Base-by-base conservation (phyloP, 2,113 vertebrate genomes). In the Bujurquina vittata region DNA sequence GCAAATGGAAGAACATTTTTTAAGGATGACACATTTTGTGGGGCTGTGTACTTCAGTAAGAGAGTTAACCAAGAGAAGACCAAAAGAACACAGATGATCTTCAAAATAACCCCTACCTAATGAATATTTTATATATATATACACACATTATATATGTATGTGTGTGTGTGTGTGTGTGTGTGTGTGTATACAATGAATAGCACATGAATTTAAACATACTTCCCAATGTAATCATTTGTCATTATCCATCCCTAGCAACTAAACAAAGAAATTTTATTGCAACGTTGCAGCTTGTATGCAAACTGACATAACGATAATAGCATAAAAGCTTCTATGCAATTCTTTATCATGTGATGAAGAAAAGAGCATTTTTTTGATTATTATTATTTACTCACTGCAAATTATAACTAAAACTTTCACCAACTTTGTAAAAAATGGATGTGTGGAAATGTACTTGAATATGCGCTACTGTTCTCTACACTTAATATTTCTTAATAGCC, bases 1-100 rank as follows among this genome's bases (percentile, higher is more conserved):
- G 52, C 12, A 65, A 79, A 85, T 15, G 7, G 61, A 84, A 76
- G 61, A 75, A 7, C 57, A 59, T 88, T 77, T 91, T 87, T 87
- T 56, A 31, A 9, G 29, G 75, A 80, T 85, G 85, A 88, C 84
- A 73, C 72, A 58, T 56, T 75, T 31, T 18, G 33, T 65, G 65
- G n/a, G 55, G 14, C 37, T 84, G 55, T 46, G 69, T 55, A 37
- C 58, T 35, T 81, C 49, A 72, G 18, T 35, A 23, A 81, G 29
- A 72, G 40, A 79, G 31, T 63, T 26, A 69, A 65, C 62, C 35
- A 65, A 40, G 40, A n/a, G n/a, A 0, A 49, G 49, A 56, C 26
- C 57, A 58, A 15, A 46, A 56, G 29, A 18, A 43, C 11, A 77
- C 31, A 11, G 35, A 35, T 29, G n/a, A 18, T 35, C 49, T 22